Base-by-base conservation (phyloP, 2,797 vertebrate species). In the Alca torda region DNA sequence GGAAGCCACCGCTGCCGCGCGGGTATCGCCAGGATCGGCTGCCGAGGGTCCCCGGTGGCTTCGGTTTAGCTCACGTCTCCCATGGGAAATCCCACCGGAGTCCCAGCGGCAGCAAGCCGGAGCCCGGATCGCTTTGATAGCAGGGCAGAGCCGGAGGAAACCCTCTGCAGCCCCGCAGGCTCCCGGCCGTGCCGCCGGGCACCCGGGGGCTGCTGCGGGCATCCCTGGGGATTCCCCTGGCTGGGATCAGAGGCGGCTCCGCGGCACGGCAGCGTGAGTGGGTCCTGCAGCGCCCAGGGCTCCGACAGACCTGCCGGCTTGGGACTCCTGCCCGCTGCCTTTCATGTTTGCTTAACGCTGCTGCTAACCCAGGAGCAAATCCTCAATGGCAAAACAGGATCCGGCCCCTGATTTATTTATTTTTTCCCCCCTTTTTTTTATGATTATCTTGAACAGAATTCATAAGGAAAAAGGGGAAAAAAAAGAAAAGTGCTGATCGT, bases 31-130 rank as follows among this genome's bases (percentile, higher is more conserved):
- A 28, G 23, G 37, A 48, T 15, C 11, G 3, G 79, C 35, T 13
- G 39, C 72, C 6, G 8, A 0, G 1, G 59, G 35, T n/a, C 21
- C 54, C 65, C 0, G 1, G 1, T 1, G 31, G 45, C 4, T 15
- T 23, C 41, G 33, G 59, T 7, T 69, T 1, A 64, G 60, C 41
- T 35, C 10, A 1, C 2, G 0, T 8, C 31, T 89, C 12, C 2
- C 0, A 4, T 11, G 78, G 63, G 63, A 64, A 93, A 82, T 72
- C 70, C 74, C 94, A 70, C 45, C 1, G 21, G 61, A 56, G 75
- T 35, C 80, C 63, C 63, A 14, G 3, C 0, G 0, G 87, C 73
- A 77, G 81, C 39, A 9, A 16, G 41, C 30, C 13, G 56, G 21
- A 93, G 63, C 65, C 35, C 9, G 74, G 48, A 46, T 54, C 74